A percentile compares a stretch with the other conserved stretches of the same genome.
phyloP scores from a whole-genome alignment of 2,113 vertebrate species.

The Heptranchias perlo region DNA sequence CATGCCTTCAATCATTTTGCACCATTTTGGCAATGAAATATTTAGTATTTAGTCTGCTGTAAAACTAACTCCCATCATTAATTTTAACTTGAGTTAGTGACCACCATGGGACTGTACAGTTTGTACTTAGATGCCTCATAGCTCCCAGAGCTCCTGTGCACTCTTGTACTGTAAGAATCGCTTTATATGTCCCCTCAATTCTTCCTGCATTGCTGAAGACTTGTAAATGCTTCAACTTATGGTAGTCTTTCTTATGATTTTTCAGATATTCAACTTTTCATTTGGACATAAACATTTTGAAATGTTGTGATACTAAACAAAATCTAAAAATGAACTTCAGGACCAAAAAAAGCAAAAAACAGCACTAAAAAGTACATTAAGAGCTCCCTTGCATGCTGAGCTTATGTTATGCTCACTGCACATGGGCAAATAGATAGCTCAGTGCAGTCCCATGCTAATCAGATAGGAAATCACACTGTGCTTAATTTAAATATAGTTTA shows the following conservation, averaged over 20 bases:
- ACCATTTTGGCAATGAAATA: too few species aligned
- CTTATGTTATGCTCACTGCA: not conserved
- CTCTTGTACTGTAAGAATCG: not conserved
- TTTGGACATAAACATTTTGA: not conserved
- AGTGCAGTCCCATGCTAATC: not conserved
- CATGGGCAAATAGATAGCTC: not conserved
- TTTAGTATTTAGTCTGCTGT: too few species aligned
- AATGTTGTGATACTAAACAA: not conserved
- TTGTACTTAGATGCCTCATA: not conserved
- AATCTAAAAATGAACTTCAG: not conserved
- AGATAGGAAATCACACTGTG: not conserved
- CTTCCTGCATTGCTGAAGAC: not conserved
- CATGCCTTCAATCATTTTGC: too few species aligned
- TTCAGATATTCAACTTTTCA: not conserved
- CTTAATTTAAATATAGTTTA: too few species aligned
- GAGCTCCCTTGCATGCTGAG: not conserved
- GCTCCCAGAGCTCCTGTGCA: not conserved
- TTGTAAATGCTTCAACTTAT: not conserved
- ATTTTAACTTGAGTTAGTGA: not conserved
- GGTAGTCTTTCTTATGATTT: not conserved
- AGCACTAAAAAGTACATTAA: not conserved
- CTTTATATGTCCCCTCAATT: not conserved
- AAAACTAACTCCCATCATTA: too few species aligned
- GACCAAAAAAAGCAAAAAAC: not conserved
- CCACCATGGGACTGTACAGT: not conserved